Evolutionary conservation across 2,113 vertebrate species (phyloP).

Genomic region (Mohoua ochrocephala): DNA sequence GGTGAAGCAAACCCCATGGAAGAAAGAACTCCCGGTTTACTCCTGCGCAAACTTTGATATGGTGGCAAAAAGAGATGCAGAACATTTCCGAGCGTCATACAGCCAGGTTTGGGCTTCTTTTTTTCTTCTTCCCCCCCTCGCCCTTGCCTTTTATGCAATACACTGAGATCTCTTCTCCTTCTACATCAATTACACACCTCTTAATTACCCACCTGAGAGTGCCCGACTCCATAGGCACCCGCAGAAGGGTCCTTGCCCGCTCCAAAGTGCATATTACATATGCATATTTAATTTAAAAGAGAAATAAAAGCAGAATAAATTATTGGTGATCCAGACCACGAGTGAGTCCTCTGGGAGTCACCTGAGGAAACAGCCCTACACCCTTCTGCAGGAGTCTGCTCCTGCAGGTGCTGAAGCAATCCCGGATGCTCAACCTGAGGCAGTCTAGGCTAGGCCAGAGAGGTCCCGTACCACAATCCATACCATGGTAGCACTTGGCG

Average conservation of each 20-base stretch:
- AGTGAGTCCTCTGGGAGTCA: conserved; percentile 14
- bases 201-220: conserved; percentile 59
- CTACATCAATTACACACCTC: conserved; percentile 35
- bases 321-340: not conserved
- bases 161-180: not conserved
- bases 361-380: not conserved
- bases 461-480: not conserved
- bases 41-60: not conserved
- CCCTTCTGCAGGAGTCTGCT: not conserved
- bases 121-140: no score
- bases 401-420: not conserved
- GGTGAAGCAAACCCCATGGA: accelerated
- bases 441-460: not conserved
- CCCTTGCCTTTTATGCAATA: not conserved
- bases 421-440: not conserved
- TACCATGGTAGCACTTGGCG: accelerated
- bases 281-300: conserved; percentile 53
- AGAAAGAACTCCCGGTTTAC: not conserved
- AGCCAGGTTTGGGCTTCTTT: not conserved
- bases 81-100: not conserved
- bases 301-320: conserved; percentile 49
- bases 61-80: not conserved
- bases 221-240: not conserved
- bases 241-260: conserved; percentile 46
- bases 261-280: conserved; percentile 31